Base-by-base conservation (phyloP, 1,140 invertebrate genomes). In the Hylaeus volcanicus region DNA sequence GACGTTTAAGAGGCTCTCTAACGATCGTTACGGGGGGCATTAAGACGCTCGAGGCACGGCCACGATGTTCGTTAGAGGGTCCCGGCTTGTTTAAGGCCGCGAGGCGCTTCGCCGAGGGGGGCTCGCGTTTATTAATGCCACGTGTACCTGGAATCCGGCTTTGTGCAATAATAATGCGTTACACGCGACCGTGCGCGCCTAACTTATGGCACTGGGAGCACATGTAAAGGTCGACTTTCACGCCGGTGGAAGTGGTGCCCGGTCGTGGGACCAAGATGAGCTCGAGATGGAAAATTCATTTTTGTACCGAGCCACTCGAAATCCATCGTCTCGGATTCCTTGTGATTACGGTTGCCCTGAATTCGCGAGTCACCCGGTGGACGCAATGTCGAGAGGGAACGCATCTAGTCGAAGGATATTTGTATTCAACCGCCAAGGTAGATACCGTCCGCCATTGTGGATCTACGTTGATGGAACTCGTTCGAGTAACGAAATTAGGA, bases 21-120 rank as follows among this genome's bases (percentile, higher is more conserved):
- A 74, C 60, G 77, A 79, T 79, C 77, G 77, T 79, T 74, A 79
- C 37, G 77, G 66, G 51, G n/a, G 51, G 39, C 69, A 79, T 79
- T 79, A 79, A 79, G 77, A 65, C 41, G 61, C 43, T 53, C 39
- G 48, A 26, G 69, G 45, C 58, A 64, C n/a, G 45, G 45, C n/a
- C 58, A 15, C 9, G 43, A 58, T 78, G 45, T 78, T 78, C 76
- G 76, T 78, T 72, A 78, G 68, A 78, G n/a, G 15, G 39, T 12
- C 61, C 48, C 37, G 56, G 45, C 48, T 78, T 78, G 68, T 78
- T 78, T 63, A 78, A 78, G 55, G 37, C 48, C 45, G 37, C 5
- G 37, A 63, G 58, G 63, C 45, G 39, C 76, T 70, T 55, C 68
- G 4, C 51, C 26, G 12, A 39, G 51, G 26, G 12, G 37, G 26